Base-by-base conservation (phyloP, 2,888 invertebrate genomes). In the Stenodera caucasica region DNA sequence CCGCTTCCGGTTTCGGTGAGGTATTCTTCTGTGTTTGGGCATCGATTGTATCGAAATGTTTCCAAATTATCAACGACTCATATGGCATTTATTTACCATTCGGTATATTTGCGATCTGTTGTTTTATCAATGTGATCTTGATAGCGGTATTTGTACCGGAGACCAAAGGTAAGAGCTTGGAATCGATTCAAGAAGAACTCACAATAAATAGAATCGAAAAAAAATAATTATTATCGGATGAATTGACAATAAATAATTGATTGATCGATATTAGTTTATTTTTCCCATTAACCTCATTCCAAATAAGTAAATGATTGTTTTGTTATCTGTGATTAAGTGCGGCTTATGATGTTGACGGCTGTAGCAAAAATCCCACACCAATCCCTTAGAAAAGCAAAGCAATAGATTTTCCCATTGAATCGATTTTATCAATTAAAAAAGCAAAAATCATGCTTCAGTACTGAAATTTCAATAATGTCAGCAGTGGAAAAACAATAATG, bases 161-260 rank as follows among this genome's bases (percentile, higher is more conserved):
- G 79, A 89, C 89, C 1, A 89, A 88, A 76, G 88, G 88, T 56
- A 88, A 88, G 72, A 88, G 88, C 2, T 83, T 90, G 72, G 83
- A 87, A 53, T 84, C 86, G 72, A 90, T 90, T 71, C 89, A 90
- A 74, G 84, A 85, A 18, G 37, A 49, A 11, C n/a, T 51, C 0
- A n/a, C 11, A 15, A 21, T 9, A 11, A 53, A 3, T 53, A 8
- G 15, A 18, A 8, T 14, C 8, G 15, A 15, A 2, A 37, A 37
- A n/a, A 7, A 37, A 35, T 35, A 35, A 35, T 35, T 33, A n/a
- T 12, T 33, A n/a, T 35, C 6, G 6, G n/a, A 8, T 15, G 6
- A n/a, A n/a, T n/a, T 37, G 14, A 7, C 6, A 37, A 37, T 37
- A 37, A 37, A 37, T 8, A 7, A 14, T 2, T 35, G 26, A 4